phyloP scores from a whole-genome alignment of 1,140 invertebrate genomes.

The Eufriesea mexicana region DNA sequence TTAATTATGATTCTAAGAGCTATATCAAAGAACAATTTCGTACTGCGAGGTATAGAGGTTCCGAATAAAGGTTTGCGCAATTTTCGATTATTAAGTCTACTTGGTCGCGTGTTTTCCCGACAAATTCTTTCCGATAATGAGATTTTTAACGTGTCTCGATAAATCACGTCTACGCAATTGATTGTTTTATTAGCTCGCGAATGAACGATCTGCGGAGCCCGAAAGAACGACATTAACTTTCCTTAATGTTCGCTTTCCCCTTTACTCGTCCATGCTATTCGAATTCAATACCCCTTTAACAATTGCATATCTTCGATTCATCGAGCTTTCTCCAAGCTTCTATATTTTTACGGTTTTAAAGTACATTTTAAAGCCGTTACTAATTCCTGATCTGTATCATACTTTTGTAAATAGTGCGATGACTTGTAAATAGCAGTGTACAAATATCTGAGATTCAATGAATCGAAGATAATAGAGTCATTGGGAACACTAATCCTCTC shows the following conservation, averaged over 20 bases:
- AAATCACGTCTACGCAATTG: slow-evolving; percentile 8
- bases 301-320: slow-evolving; percentile 2
- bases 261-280: slow-evolving; percentile 16
- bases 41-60: slow-evolving; percentile 37
- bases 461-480: slow-evolving; percentile 9
- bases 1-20: neutral
- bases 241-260: neutral
- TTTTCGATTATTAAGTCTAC: slow-evolving; percentile 8
- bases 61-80: slow-evolving; percentile 44
- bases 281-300: neutral
- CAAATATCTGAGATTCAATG: neutral
- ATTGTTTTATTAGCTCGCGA: neutral
- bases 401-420: neutral
- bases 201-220: slow-evolving; percentile 57
- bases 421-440: neutral
- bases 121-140: neutral
- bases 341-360: neutral
- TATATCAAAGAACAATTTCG: neutral
- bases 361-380: neutral
- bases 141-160: neutral
- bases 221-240: slow-evolving; percentile 47
- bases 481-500: slow-evolving; percentile 13
- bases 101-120: slow-evolving; percentile 23
- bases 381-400: neutral
- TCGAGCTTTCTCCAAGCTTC: neutral